Evolutionary conservation across 2,888 invertebrate species (phyloP).

Genomic region (Xanthia togata): DNA sequence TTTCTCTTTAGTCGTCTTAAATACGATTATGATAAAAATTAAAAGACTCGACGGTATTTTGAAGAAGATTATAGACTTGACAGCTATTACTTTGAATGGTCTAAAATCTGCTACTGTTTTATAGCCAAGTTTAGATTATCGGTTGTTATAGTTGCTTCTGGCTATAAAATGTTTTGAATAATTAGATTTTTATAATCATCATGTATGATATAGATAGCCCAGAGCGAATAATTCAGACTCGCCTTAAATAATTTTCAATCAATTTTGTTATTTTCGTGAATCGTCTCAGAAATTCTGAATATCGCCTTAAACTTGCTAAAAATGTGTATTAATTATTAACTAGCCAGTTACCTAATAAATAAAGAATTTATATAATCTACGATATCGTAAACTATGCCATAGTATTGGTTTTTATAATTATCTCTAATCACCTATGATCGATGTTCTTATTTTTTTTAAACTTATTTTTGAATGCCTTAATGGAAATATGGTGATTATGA

Average conservation of each 20-base stretch:
- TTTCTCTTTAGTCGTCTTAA: constrained; percentile 40
- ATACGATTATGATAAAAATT: constrained; percentile 30
- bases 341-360: constrained; percentile 5
- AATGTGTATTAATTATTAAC: neutral
- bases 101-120: constrained; percentile 41
- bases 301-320: constrained; percentile 2
- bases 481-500: constrained; percentile 32
- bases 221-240: neutral
- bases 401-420: constrained; percentile 69
- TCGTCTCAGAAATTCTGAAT: neutral
- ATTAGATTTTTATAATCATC: constrained; percentile 10
- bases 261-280: neutral
- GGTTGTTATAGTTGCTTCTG: constrained; percentile 16
- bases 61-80: constrained; percentile 34
- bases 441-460: constrained; percentile 55
- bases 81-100: constrained; percentile 17
- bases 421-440: constrained; percentile 63
- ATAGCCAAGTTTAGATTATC: constrained; percentile 22
- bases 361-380: constrained; percentile 27
- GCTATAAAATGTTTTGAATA: constrained; percentile 26
- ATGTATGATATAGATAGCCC: neutral
- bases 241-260: neutral
- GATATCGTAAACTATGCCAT: constrained; percentile 36
- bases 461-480: neutral
- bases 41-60: constrained; percentile 2